A percentile compares a stretch with the other conserved stretches of the same genome.
Conservation (phyloP, 2,113 vertebrate species). For the Pampusana beccarii region DNA sequence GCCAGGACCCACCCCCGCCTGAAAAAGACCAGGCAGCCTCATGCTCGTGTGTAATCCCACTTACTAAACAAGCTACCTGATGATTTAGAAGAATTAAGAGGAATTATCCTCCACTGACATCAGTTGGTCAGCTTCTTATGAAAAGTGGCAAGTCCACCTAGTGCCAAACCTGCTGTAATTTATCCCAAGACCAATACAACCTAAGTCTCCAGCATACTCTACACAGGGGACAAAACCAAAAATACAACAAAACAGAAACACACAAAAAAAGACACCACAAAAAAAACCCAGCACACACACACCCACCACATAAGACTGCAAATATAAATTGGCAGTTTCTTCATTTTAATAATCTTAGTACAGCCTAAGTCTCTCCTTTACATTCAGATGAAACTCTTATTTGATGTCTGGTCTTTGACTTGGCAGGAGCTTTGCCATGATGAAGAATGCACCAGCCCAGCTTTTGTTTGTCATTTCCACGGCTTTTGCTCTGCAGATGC, state of each 20-base stretch:
- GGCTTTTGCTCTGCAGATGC: not conserved
- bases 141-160: fast-evolving
- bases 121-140: not conserved
- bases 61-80: not conserved
- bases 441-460: not conserved
- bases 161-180: not conserved
- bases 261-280: not conserved
- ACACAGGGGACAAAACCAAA: not conserved
- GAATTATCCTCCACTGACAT: not conserved
- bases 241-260: not conserved
- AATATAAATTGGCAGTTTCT: not conserved
- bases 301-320: not conserved
- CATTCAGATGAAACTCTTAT: not conserved
- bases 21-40: not conserved
- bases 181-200: not conserved
- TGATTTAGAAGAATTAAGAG: not conserved
- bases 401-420: not conserved
- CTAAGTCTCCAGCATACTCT: not conserved
- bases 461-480: not conserved
- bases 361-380: not conserved
- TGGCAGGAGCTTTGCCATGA: not conserved
- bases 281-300: too few relatives aligned
- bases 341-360: not conserved
- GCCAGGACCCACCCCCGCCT: not conserved
- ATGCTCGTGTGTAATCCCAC: fast-evolving